Base-by-base conservation (phyloP, 2,113 vertebrate species). In the Cryptotis parvus region DNA sequence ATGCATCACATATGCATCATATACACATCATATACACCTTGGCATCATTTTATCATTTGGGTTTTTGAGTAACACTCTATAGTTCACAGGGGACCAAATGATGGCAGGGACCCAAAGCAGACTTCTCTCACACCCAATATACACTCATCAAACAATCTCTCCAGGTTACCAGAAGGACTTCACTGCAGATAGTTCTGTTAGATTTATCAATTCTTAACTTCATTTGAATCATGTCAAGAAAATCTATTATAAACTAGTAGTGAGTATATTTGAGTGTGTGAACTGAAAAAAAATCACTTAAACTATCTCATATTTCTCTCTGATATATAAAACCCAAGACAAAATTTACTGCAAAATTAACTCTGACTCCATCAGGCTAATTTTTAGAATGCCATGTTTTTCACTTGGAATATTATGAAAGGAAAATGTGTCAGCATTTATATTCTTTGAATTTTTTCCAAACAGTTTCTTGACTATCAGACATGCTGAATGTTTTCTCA, bases 391-490 rank as follows among this genome's bases (percentile, higher is more conserved):
- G 39, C 10, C 26, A 87, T 15, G 55, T 27, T 76, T 88, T 76
- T 75, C 31, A 80, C 18, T 22, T 73, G 37, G 43, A 94, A 35
- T 78, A 85, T 52, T 66, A 52, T 61, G 16, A 49, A 20, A 3
- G 61, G 8, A 2, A 16, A 87, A 84, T 76, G 15, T 29, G 35
- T 55, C 37, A 33, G 66, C 26, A 84, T 76, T 72, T 68, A 79
- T 70, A 73, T 45, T 3, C 2, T 82, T 94, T 72, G 61, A 55
- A 15, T 84, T 65, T 77, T 81, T 75, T 65, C 7, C 26, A 83
- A 81, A 27, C 15, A 80, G 22, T 89, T 83, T 76, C 9, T 80
- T 58, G 63, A 90, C 27, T 85, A 79, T 55, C 73, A 89, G 20
- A 65, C 81, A n/a, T 12, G 1, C 0, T 4, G 43, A 77, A 4